These are phyloP conservation scores for Lepidurus couesii DNA, from an alignment of 1,140 invertebrate genomes.

Conservation along the genomic window DNA sequence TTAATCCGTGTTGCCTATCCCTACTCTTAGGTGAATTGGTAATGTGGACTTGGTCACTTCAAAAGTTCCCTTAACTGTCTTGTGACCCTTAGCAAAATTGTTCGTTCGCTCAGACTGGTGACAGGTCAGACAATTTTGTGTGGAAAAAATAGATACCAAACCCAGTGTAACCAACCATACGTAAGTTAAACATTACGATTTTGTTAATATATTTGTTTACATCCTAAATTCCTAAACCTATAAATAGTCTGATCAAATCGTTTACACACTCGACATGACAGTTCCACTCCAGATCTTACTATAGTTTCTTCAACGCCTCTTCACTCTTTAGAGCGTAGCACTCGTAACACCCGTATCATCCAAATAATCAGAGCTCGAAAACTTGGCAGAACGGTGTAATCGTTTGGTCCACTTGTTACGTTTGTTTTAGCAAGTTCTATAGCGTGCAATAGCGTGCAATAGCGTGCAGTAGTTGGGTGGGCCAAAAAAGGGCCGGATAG, in stretches of 20 bases:
- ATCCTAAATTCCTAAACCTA: no score
- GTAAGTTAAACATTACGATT: no score
- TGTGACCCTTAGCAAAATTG: no score
- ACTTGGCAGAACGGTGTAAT: background rate
- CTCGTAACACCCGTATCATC: background rate
- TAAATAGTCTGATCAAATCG: no score
- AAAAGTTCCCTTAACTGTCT: background rate
- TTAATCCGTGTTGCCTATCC: background rate
- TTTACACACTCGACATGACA: background rate
- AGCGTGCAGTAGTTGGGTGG: background rate
- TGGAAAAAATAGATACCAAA: no score
- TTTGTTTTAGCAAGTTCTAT: background rate
- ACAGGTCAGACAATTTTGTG: no score
- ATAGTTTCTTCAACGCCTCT: background rate
- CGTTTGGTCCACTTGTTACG: background rate
- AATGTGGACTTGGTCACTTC: background rate
- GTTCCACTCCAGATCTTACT: background rate
- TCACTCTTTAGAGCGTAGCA: conserved; percentile 5
- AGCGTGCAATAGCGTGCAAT: background rate
- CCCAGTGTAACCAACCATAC: no score
- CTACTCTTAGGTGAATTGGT: background rate
- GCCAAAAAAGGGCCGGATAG: background rate
- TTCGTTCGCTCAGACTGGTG: no score
- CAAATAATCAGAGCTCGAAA: background rate
- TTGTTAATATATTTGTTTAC: no score